Conservation (phyloP, 2,797 vertebrate species). For the Spinus pinus region DNA sequence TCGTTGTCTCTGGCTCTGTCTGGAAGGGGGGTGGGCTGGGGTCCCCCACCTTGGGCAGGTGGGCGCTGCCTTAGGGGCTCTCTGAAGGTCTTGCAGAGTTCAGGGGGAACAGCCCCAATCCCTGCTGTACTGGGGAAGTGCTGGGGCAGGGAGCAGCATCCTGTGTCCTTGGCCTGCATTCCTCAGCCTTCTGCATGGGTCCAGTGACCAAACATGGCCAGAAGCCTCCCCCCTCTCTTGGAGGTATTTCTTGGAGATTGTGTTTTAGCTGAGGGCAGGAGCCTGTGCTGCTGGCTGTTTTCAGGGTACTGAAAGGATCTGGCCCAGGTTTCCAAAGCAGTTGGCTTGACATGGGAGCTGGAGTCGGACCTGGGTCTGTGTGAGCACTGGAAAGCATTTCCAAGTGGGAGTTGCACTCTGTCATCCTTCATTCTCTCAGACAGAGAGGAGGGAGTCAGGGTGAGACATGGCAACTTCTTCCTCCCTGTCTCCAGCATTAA, state of each 20-base stretch:
- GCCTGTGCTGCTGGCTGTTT: background rate
- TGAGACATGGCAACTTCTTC: conserved; percentile 58
- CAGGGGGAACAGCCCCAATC: fast-evolving
- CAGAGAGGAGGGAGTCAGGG: conserved; percentile 35
- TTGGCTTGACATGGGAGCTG: background rate
- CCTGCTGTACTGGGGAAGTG: background rate
- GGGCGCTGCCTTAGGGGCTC: background rate
- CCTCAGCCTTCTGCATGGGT: fast-evolving
- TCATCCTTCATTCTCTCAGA: conserved; percentile 39
- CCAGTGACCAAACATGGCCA: fast-evolving
- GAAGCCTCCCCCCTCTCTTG: background rate
- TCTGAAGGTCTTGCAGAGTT: background rate
- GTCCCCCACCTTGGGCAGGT: background rate
- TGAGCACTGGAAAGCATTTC: background rate
- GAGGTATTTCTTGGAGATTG: background rate
- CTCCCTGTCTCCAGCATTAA: conserved; percentile 71
- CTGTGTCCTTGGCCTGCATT: fast-evolving
- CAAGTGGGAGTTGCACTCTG: conserved; percentile 45
- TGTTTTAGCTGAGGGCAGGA: background rate
- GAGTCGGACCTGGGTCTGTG: background rate
- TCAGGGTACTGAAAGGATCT: background rate
- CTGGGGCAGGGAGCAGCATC: background rate
- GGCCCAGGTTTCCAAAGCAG: background rate
- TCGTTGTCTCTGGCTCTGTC: background rate
- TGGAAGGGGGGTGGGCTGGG: background rate